Evolutionary conservation across 2,113 vertebrate species (phyloP), one percentile per base, ranked within the genome.

Genomic region (Butorides virescens): DNA sequence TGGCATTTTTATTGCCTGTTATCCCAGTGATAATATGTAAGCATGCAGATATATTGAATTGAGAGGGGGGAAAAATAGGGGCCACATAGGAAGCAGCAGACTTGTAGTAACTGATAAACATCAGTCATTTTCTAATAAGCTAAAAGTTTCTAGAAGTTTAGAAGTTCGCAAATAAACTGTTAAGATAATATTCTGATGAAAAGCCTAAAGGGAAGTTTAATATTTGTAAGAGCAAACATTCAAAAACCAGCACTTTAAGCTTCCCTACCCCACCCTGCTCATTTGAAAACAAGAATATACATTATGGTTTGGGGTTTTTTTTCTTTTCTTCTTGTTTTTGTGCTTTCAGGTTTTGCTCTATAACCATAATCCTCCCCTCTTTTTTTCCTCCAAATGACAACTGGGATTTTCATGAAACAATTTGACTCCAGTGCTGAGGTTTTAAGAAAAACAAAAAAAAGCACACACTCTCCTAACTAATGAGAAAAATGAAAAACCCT

Each of bases 1-100:
- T 98, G 98, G 95, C 96, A 97, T 92, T 98, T 98, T 98, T 98
- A 98, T 96, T 97, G 97, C 95, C 93, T 97, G 93, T 96, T 97
- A 96, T 97, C 95, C 96, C 97, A 97, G 95, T 96, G 97, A 98
- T 97, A 98, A 98, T 91, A 97, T 86, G 96, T 75, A 98, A 98
- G 94, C 91, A 93, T 36, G 92, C 77, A 97, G 89, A 95, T 90
- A 97, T 95, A 96, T 95, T 97, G 96, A 95, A 97, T 32, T 95
- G 82, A 88, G 93, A 92, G n/a, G 59, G 23, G 79, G 30, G 61
- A 36, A 93, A 94, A 95, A 76, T 71, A 91, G 50, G 71, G 44
- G 84, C 90, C 76, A 85, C 91, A 85, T 53, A 95, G 53, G 95
- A 97, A 95, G 50, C 15, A 65, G 70, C 49, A 93, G 78, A 95